Evolutionary conservation across 2,888 invertebrate species (phyloP), one percentile per base, ranked within the genome.

Genomic region (Ectemnius continuus): DNA sequence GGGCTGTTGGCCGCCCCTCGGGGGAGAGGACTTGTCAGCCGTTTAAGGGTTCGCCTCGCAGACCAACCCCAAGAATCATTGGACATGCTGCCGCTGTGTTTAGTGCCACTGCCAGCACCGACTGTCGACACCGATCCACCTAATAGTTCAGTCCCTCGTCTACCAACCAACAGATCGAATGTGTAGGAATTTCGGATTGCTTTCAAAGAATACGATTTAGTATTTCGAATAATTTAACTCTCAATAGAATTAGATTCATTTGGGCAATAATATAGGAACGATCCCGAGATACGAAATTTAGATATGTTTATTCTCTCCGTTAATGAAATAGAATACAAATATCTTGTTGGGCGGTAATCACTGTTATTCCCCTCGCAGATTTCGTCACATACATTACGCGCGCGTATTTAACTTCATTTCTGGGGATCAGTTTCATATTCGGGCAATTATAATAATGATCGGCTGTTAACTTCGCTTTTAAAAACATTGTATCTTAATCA

Each of bases 11-110:
- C 48, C 52, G 52, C n/a, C 16, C 52, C 76, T 45, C 70, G 69
- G 26, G 73, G 70, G 80, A 78, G 80, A 78, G 45, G 78, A 78
- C 82, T 82, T 82, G 82, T 82, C 82, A 73, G 75, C 66, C 80
- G 78, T 75, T 82, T 75, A 78, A 82, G 82, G 82, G 82, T 69
- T 82, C 76, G 70, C 65, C 64, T 59, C 18, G 63, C 36, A 36
- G 36, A 36, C 69, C 74, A 77, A 47, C 77, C 79, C 70, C 60
- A 70, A 67, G 74, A 80, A 73, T 82, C 80, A 66, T 82, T 69
- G 80, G 62, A 14, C 52, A 23, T 13, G 16, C 26, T 26, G 16
- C 52, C 26, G 26, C 14, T 16, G 46, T 8, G 48, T 60, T 26
- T 20, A 28, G 61, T 61, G 20, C 23, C 16, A 20, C 60, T 52